Evolutionary conservation across 2,888 invertebrate species (phyloP), one percentile per base, ranked within the genome.

Genomic region (Cosmia trapezina): DNA sequence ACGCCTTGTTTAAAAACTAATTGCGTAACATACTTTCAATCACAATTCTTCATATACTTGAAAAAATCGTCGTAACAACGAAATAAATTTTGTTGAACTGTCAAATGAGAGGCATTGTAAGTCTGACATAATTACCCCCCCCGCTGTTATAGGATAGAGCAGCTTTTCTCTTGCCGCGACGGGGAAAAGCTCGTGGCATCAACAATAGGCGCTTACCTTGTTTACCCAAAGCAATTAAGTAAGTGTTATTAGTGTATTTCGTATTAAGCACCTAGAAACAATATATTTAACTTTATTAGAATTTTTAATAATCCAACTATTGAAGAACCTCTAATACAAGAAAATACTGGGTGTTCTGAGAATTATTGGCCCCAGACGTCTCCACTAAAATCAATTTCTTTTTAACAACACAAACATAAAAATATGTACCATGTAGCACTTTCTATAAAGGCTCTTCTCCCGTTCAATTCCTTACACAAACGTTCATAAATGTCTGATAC

Each of bases 401-500:
- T 62, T 53, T n/a, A 6, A 28, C 4, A 28, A 53, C 67, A 69
- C 22, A 75, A 41, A 75, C n/a, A 53, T 12, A 33, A 69, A 41
- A 6, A 19, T 54, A 49, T 17, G 17, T 68, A 51, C 54, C n/a
- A 49, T 53, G 37, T 19, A 41, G 45, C 71, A 53, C 61, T 62
- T 71, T 53, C 64, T 71, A 22, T 33, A 57, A 62, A 57, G 45
- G 14, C 51, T 61, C 57, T 63, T 33, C 37, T 19, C 54, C 33
- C 17, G 7, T 71, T 77, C 37, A 22, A 51, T 56, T 45, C 60
- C 62, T 43, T 57, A 41, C 37, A 49, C 51, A 63, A 51, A 67
- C 43, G 33, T 54, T 68, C 47, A 62, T 53, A n/a, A n/a, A 79
- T 43, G 28, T 61, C 41, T 74, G 47, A 22, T 0, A 69, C 61